Evolutionary conservation across 2,797 vertebrate species (phyloP).

Genomic region (Tiaroga cobitis): DNA sequence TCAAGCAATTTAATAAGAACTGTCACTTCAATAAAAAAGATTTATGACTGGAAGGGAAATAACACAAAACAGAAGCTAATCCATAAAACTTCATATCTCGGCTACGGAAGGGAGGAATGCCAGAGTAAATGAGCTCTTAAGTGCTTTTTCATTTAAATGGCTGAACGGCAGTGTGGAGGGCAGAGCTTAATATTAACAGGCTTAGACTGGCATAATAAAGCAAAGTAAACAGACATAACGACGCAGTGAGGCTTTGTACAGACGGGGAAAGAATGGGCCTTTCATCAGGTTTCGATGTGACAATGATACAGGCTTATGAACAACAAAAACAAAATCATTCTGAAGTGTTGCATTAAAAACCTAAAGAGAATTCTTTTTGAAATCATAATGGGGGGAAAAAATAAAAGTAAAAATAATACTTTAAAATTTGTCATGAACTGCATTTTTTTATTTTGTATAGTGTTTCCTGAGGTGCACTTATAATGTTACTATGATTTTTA

Average conservation of each 20-base stretch:
- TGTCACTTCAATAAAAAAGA: slow-evolving; percentile 62
- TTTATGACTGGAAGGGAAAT: slow-evolving; percentile 56
- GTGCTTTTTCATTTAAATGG: slow-evolving; percentile 67
- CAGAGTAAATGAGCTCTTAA: slow-evolving; percentile 64
- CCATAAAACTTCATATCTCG: slow-evolving; percentile 59
- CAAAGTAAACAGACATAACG: slow-evolving; percentile 45
- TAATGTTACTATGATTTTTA: neutral
- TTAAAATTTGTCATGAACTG: neutral
- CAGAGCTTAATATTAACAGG: slow-evolving; percentile 46
- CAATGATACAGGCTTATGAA: slow-evolving; percentile 16
- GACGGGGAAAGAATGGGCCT: slow-evolving; percentile 23
- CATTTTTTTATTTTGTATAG: neutral
- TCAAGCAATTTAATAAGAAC: slow-evolving; percentile 58
- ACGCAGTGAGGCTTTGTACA: neutral
- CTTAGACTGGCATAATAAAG: slow-evolving; percentile 47
- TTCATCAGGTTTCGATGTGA: slow-evolving; percentile 14
- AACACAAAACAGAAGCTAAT: slow-evolving; percentile 51
- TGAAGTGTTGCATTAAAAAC: neutral
- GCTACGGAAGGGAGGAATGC: slow-evolving; percentile 39
- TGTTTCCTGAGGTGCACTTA: neutral
- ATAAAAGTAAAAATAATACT: neutral
- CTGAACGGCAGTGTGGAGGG: slow-evolving; percentile 35
- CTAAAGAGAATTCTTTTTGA: neutral
- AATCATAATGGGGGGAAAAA: neutral
- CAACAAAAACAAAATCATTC: neutral